Conservation (phyloP, 1,140 invertebrate species). For the Aphidius ervi region DNA sequence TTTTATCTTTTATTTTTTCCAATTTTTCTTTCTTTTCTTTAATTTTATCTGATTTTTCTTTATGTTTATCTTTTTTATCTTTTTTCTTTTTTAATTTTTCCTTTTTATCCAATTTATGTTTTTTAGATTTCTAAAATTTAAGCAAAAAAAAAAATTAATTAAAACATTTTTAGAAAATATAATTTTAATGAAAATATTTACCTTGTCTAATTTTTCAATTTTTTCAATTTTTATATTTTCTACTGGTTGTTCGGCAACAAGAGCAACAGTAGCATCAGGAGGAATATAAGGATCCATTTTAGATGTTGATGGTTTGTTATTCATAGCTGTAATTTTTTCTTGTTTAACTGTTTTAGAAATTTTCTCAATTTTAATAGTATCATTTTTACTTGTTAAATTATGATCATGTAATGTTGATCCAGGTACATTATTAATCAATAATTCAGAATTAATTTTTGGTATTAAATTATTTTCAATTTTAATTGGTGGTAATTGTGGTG, state of each 20-base stretch:
- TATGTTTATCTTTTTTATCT: slow-evolving; percentile 70
- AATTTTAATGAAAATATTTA: slow-evolving; percentile 21
- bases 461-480: slow-evolving; percentile 21
- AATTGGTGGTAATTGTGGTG: slow-evolving; percentile 14
- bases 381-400: too few species aligned
- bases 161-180: slow-evolving; percentile 13
- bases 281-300: slow-evolving; percentile 2
- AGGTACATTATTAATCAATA: too few species aligned
- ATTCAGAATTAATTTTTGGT: slow-evolving; percentile 24
- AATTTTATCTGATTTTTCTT: slow-evolving; percentile 58
- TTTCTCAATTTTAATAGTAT: too few species aligned
- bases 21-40: slow-evolving; percentile 61
- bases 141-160: slow-evolving; percentile 17
- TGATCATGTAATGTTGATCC: too few species aligned
- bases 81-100: slow-evolving; percentile 74
- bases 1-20: slow-evolving; percentile 57
- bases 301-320: not conserved
- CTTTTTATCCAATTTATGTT: slow-evolving; percentile 68
- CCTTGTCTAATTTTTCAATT: slow-evolving; percentile 38
- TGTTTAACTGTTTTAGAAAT: too few species aligned
- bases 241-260: slow-evolving; percentile 14
- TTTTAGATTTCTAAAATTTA: slow-evolving; percentile 59
- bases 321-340: too few species aligned
- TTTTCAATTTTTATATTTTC: slow-evolving; percentile 24
- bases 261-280: slow-evolving; percentile 9